These are phyloP conservation scores for Chymomyza caudatula DNA, from an alignment of 2,888 invertebrate genomes.

Conservation along the genomic window DNA sequence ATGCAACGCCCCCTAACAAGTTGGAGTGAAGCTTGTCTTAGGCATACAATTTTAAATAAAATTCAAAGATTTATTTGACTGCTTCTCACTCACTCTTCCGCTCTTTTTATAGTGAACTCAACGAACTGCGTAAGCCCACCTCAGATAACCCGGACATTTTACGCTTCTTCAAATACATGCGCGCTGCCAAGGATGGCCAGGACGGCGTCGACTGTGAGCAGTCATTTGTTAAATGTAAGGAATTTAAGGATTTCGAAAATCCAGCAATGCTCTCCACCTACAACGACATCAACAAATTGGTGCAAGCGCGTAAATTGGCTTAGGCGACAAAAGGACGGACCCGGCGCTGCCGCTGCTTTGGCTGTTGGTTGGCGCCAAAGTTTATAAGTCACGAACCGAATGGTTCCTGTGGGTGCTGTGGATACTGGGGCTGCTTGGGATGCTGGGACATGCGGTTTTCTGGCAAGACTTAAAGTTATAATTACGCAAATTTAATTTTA, in stretches of 20 bases:
- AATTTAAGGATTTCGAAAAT: conserved; percentile 82
- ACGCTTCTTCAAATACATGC: conserved; percentile 93
- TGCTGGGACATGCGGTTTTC: neutral
- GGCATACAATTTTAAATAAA: conserved; percentile 1
- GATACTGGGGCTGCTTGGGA: neutral
- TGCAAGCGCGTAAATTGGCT: conserved; percentile 84
- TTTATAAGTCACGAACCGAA: conserved; percentile 45
- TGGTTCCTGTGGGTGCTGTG: neutral
- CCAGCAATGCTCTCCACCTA: conserved; percentile 92
- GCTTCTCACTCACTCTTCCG: neutral
- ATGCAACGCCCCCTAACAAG: conserved; percentile 33
- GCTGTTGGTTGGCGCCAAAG: conserved; percentile 15
- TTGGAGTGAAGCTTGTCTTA: neutral
- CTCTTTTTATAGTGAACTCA: conserved; percentile 83
- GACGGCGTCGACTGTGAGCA: conserved; percentile 86
- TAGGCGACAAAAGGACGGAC: conserved; percentile 30
- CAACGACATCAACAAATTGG: conserved; percentile 92
- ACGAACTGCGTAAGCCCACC: conserved; percentile 90
- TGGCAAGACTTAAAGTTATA: conserved; percentile 34
- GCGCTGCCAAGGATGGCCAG: conserved; percentile 91
- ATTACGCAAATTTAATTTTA: conserved; percentile 66
- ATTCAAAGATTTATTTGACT: conserved; percentile 19
- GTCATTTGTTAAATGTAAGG: conserved; percentile 84
- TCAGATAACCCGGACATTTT: conserved; percentile 92
- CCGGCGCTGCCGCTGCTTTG: neutral